Conservation (phyloP, 2,113 vertebrate genomes). For the Propithecus coquereli region DNA sequence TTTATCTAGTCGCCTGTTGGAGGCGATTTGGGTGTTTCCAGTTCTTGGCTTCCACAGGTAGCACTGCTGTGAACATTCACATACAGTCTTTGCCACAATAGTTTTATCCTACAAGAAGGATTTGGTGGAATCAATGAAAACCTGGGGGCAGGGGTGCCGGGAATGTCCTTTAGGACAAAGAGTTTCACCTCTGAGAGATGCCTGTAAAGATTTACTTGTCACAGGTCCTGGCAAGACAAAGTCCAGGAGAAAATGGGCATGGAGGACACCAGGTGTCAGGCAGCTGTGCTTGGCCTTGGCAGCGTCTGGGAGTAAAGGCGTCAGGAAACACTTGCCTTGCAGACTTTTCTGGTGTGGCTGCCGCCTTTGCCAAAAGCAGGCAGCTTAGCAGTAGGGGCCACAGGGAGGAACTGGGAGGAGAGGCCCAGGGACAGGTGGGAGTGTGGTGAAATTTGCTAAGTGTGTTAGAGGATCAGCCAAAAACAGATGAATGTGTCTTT, state of each 20-base stretch:
- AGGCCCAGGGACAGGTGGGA: not conserved
- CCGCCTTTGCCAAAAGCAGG: not conserved
- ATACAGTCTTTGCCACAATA: not conserved
- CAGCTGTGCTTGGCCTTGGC: not conserved
- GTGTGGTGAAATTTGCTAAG: not conserved
- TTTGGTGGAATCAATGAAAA: not conserved
- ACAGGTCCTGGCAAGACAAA: not conserved
- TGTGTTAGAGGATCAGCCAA: not conserved
- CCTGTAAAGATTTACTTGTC: not conserved
- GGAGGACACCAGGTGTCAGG: not conserved
- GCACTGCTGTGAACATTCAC: not conserved
- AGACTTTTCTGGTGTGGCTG: not conserved
- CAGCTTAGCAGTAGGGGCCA: not conserved
- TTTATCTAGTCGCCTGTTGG: not conserved
- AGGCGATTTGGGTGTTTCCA: not conserved
- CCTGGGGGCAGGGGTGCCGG: not conserved
- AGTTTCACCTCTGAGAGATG: not conserved
- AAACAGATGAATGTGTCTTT: not conserved
- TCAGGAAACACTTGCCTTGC: not conserved
- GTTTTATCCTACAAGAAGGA: not conserved
- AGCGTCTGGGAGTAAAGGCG: not conserved
- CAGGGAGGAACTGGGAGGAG: not conserved
- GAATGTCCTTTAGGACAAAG: not conserved
- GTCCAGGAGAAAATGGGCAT: not conserved
- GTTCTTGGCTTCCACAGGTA: not conserved